These are phyloP conservation scores for Clavelina lepadiformis DNA, from an alignment of 23 tunicate species.

Conservation along the genomic window DNA sequence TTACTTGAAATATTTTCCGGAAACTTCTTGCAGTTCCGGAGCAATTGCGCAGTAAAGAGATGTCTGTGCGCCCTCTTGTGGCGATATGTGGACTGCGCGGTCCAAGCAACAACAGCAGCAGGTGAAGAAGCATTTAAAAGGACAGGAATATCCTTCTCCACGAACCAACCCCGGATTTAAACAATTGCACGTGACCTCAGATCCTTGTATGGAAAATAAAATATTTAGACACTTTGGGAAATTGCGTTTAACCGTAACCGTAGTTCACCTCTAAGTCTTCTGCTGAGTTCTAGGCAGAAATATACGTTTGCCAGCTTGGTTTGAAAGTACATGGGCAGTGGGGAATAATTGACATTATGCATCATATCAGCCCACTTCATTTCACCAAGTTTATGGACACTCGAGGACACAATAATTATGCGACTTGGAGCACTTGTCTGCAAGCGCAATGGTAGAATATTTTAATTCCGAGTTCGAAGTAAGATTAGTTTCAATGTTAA, in stretches of 20 bases:
- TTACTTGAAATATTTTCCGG: conserved; percentile 54
- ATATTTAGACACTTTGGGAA: no score
- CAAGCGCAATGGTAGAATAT: no score
- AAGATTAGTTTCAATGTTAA: no score
- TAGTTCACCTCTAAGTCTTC: conserved; percentile 38
- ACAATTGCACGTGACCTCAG: no score
- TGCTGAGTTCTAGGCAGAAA: conserved; percentile 38
- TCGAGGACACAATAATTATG: conserved; percentile 40
- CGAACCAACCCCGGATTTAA: no score
- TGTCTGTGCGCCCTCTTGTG: conserved; percentile 68
- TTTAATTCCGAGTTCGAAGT: no score
- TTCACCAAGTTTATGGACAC: conserved; percentile 27
- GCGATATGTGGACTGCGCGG: no score
- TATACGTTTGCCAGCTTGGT: conserved; percentile 59
- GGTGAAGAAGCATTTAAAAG: no score
- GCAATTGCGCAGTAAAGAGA: conserved; percentile 63
- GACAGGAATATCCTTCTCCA: no score
- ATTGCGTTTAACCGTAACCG: no score
- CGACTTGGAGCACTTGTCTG: conserved; percentile 65
- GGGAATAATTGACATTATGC: conserved; percentile 29
- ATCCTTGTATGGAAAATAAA: no score
- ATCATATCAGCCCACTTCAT: conserved; percentile 70
- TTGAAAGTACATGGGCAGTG: conserved; percentile 27
- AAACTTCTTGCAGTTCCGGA: conserved; percentile 53
- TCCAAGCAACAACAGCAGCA: no score